phyloP scores from a whole-genome alignment of 1,140 invertebrate species.

The Bactericera cockerelli region DNA sequence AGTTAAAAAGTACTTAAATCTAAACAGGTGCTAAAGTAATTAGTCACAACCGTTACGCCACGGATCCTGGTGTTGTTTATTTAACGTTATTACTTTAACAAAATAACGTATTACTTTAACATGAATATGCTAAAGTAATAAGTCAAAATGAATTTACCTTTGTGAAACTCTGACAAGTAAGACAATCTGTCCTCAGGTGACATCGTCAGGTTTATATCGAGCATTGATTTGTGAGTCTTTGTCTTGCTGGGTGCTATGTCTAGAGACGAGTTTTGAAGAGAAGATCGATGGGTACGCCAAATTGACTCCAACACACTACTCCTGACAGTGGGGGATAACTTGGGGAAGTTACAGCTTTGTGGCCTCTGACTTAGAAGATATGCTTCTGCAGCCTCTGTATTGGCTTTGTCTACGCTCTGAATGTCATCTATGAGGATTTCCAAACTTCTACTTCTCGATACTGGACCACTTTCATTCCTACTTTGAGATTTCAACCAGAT shows the following conservation, averaged over 20 bases:
- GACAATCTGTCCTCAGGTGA: not conserved
- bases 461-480: slow-evolving; percentile 28
- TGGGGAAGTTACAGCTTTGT: slow-evolving; percentile 27
- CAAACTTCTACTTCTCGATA: slow-evolving; percentile 44
- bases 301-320: not conserved
- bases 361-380: slow-evolving; percentile 24
- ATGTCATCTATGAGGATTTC: slow-evolving; percentile 35
- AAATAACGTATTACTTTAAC: too few relatives aligned
- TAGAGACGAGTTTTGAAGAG: slow-evolving; percentile 24
- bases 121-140: too few relatives aligned
- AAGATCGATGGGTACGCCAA: slow-evolving; percentile 10
- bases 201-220: not conserved
- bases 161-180: not conserved
- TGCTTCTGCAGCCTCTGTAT: slow-evolving; percentile 26
- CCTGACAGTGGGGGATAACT: not conserved
- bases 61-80: too few relatives aligned
- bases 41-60: too few relatives aligned
- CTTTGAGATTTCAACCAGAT: slow-evolving; percentile 41
- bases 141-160: not conserved
- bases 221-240: not conserved
- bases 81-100: too few relatives aligned
- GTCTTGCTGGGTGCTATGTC: slow-evolving; percentile 22
- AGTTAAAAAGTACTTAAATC: too few relatives aligned
- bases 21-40: too few relatives aligned
- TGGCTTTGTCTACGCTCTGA: slow-evolving; percentile 29